Evolutionary conservation across 2,113 vertebrate genomes (phyloP).

Genomic region (Alaudala cheleensis): DNA sequence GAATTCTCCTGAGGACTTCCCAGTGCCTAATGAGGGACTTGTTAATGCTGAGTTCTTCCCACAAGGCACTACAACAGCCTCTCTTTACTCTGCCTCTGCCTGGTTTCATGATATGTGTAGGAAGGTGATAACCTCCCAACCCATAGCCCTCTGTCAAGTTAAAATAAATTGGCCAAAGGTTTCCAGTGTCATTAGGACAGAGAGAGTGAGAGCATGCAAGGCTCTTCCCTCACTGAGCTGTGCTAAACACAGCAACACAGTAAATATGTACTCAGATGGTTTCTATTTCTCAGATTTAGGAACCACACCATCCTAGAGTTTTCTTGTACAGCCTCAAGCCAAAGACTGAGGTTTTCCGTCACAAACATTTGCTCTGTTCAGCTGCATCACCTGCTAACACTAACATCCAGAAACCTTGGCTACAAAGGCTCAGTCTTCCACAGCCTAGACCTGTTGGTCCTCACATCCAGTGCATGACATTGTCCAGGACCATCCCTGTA

Average conservation of each 20-base stretch:
- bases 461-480: not conserved
- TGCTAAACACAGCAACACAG: not conserved
- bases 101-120: rapidly evolving
- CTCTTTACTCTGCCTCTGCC: not conserved
- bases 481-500: not conserved
- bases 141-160: not conserved
- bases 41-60: not conserved
- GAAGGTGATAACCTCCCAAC: not conserved
- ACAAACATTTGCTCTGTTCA: not conserved
- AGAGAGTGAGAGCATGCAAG: not conserved
- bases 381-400: not conserved
- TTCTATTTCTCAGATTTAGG: not conserved
- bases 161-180: not conserved
- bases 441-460: not conserved
- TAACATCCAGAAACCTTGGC: not conserved
- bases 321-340: not conserved
- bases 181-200: not conserved
- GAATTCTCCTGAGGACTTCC: not conserved
- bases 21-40: not conserved
- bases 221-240: not conserved
- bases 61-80: not conserved
- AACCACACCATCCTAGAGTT: not conserved
- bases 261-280: not conserved
- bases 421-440: not conserved
- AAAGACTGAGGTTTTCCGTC: not conserved